A percentile compares a stretch with the other conserved stretches of the same genome.
Evolutionary conservation across 2,797 vertebrate genomes (phyloP).

Genomic region (Myiotriccus ornatus): DNA sequence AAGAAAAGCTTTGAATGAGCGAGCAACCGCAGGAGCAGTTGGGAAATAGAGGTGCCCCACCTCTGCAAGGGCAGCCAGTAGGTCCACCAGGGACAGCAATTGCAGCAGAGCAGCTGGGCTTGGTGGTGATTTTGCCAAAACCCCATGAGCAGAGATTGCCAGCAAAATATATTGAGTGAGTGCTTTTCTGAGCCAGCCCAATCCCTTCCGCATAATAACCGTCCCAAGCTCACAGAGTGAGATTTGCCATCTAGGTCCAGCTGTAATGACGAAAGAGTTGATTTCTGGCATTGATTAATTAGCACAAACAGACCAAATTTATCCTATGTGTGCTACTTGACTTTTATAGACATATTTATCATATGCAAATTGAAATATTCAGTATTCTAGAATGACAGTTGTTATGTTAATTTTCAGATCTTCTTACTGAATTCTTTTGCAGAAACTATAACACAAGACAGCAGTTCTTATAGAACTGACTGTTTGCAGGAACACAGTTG

Average conservation of each 20-base stretch:
- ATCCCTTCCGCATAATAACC: not conserved
- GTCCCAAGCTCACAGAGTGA: not conserved
- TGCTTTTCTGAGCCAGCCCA: not conserved
- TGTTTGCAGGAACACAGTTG: not conserved
- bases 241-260: not conserved
- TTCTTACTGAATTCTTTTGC: not conserved
- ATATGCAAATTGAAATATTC: not conserved
- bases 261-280: not conserved
- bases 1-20: not conserved
- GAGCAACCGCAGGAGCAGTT: fast-evolving
- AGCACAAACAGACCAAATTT: not conserved
- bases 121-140: not conserved
- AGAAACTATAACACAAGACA: not conserved
- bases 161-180: not conserved
- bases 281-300: not conserved
- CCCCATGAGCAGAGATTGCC: not conserved
- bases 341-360: not conserved
- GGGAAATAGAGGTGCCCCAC: not conserved
- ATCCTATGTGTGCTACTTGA: not conserved
- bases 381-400: not conserved
- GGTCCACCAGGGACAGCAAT: not conserved
- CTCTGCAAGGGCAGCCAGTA: not conserved
- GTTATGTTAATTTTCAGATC: not conserved
- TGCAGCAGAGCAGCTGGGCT: not conserved
- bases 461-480: not conserved